Evolutionary conservation across 2,888 invertebrate genomes (phyloP), one percentile per base, ranked within the genome.

Genomic region (Nyleta sp.): DNA sequence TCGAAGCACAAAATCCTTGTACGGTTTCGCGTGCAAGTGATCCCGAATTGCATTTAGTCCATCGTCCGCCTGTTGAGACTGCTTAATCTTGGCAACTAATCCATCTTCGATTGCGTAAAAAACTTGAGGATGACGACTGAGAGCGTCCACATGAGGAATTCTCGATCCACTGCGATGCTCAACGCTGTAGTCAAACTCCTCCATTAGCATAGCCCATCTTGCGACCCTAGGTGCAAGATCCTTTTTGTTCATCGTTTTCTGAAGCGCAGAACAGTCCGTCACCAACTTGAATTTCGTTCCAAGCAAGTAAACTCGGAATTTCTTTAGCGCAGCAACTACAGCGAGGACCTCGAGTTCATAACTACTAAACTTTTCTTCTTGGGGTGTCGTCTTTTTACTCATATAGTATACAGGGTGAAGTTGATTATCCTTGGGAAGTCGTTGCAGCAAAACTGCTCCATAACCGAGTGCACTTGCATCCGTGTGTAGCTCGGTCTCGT

Each of bases 291-390:
- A 78, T 11, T 60, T 40, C 2, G 75, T 53, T 0, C 70, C 75
- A 10, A 73, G 33, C 1, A 77, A 35, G 24, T 80, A 77, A 0
- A 78, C 24, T 10, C 68, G n/a, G 22, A 80, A 83, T 38, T 80
- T 80, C 17, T 78, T 78, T 1, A 82, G 17, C 10, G 80, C 78
- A 46, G 79, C 74, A 6, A 84, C 59, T 2, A 84, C 64, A 1
- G 82, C 83, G 10, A 85, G 22, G 0, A 82, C 82, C 38, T 83
- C 83, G 0, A 84, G 53, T 42, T 85, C 84, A 24, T 83, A 83
- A 35, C 83, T 84, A 7, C 48, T 13, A 13, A 22, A 48, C 20
- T 48, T 50, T n/a, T 28, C 31, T 31, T 50, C 50, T 17, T 50
- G 15, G 0, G 50, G 50, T 10, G 28, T 50, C 15, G 50, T 50